phyloP scores from a whole-genome alignment of 1,140 invertebrate genomes.

The Drosophila burlai region DNA sequence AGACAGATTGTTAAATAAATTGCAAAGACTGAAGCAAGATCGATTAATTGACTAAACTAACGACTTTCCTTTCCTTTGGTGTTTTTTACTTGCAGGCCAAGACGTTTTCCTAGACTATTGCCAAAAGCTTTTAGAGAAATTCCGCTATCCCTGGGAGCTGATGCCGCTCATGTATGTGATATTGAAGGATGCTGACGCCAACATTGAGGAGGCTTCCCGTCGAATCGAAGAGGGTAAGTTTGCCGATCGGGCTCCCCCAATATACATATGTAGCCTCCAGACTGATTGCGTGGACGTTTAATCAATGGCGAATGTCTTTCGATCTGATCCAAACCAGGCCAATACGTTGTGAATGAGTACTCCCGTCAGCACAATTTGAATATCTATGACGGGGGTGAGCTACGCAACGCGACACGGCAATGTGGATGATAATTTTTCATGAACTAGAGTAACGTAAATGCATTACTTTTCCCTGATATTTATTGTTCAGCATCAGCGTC shows the following conservation, averaged over 20 bases:
- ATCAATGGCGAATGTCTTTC: constrained; percentile 50
- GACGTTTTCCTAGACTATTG: constrained; percentile 89
- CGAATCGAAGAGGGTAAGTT: constrained; percentile 90
- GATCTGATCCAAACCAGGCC: constrained; percentile 79
- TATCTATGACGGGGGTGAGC: constrained; percentile 89
- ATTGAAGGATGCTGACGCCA: constrained; percentile 89
- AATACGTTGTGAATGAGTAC: constrained; percentile 88
- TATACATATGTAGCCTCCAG: neutral
- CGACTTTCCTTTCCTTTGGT: neutral
- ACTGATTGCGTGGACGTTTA: constrained; percentile 7
- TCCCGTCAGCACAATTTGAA: constrained; percentile 89
- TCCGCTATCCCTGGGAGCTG: constrained; percentile 90
- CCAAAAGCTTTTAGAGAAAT: constrained; percentile 89
- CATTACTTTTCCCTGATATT: constrained; percentile 60
- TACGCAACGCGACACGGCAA: constrained; percentile 89
- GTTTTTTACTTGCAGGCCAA: constrained; percentile 85
- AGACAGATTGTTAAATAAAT: constrained; percentile 8
- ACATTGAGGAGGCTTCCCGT: constrained; percentile 89
- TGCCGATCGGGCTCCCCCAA: neutral
- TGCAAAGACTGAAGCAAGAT: neutral
- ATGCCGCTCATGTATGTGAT: constrained; percentile 90
- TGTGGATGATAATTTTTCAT: constrained; percentile 88
- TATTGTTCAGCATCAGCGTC: constrained; percentile 60
- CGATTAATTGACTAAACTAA: constrained; percentile 17
- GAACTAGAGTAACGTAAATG: constrained; percentile 31